Evolutionary conservation across 2,113 vertebrate species (phyloP), one percentile per base, ranked within the genome.

Genomic region (Chrysemys picta): DNA sequence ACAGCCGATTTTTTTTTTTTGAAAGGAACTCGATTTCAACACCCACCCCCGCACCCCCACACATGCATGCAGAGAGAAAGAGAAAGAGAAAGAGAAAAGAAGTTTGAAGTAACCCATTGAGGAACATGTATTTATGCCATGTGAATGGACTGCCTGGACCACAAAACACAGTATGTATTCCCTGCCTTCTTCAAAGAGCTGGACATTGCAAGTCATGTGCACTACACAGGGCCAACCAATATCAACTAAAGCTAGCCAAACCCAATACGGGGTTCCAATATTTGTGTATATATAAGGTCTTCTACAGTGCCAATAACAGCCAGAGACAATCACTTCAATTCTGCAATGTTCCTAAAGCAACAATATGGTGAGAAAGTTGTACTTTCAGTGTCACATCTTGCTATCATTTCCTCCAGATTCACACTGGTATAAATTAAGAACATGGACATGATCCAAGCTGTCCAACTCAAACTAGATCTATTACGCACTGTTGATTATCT

Each of bases 131-230:
- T 80, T 50, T 50, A 47, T 79, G 89, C 84, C 80, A 2, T 0
- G 80, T 1, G 53, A 22, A 14, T 0, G 52, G 45, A 3, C 45
- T 17, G 82, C 59, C 38, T 6, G 80, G 17, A 27, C 84, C 85
- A 1, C 11, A 27, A 10, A 81, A 93, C 86, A 0, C 6, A 86
- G n/a, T 69, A 14, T n/a, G 1, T 0, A 0, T 5, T 72, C 85
- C 93, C 93, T 62, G 57, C 57, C 29, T 31, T 2, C 24, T 4
- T 45, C 57, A 0, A 95, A 2, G 90, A 85, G 2, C n/a, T 0
- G 0, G 35, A 95, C 1, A 84, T 6, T 54, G 89, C 81, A 45
- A n/a, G 27, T 17, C 35, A 3, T 0, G 16, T 1, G 89, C 16
- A 5, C 87, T 22, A 53, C 82, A 31, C 35, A 89, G 84, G 91